Percentiles rank a stretch among this genome's conserved stretches.
Evolutionary conservation across 2,888 invertebrate genomes (phyloP).

Genomic region (Perithous albicinctus): DNA sequence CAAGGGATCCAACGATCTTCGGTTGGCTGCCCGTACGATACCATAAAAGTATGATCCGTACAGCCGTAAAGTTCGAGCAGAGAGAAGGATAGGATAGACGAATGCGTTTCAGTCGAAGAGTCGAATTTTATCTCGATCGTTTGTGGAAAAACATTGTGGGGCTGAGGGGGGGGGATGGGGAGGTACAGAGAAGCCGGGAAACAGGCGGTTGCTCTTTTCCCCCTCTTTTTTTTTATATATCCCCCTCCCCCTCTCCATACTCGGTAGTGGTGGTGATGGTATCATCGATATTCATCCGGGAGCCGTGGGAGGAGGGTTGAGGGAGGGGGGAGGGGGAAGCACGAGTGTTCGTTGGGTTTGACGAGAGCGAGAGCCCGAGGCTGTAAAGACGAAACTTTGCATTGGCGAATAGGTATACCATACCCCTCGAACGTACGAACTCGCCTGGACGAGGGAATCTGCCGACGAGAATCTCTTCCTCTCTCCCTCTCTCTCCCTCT

Average conservation of each 20-base stretch:
- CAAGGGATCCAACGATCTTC: conserved; percentile 46
- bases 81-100: conserved; percentile 61
- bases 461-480: conserved; percentile 53
- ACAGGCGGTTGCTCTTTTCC: conserved; percentile 46
- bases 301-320: conserved; percentile 19
- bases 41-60: conserved; percentile 69
- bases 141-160: conserved; percentile 66
- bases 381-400: conserved; percentile 67
- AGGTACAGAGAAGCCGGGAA: conserved; percentile 31
- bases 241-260: conserved; percentile 22
- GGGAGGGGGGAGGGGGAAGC: conserved; percentile 32
- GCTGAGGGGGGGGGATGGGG: conserved; percentile 20
- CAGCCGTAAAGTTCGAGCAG: conserved; percentile 60
- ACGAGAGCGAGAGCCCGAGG: conserved; percentile 56
- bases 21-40: conserved; percentile 52
- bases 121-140: conserved; percentile 70
- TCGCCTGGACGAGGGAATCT: conserved; percentile 56
- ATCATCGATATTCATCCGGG: conserved; percentile 71
- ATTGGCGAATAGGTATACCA: conserved; percentile 51
- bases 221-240: conserved; percentile 8
- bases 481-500: conserved; percentile 18
- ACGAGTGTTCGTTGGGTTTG: conserved; percentile 58
- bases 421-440: conserved; percentile 29
- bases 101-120: conserved; percentile 56
- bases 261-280: conserved; percentile 48